Evolutionary conservation across 2,888 invertebrate species (phyloP), one percentile per base, ranked within the genome.

Genomic region (Helobdella robusta): DNA sequence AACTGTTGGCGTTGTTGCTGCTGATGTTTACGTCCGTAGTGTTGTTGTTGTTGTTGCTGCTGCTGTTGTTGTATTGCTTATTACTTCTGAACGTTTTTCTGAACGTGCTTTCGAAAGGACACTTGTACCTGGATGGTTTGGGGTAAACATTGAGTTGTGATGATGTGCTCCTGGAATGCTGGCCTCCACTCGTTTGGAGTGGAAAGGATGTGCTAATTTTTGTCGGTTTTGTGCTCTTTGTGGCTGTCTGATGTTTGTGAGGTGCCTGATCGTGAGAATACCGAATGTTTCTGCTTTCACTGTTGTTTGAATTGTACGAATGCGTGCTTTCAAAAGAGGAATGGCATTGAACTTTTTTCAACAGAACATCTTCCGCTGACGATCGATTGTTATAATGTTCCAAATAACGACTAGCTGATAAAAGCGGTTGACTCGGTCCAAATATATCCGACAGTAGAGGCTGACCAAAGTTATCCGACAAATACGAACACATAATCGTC

Each of bases 151-250:
- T 44, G 28, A 62, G 5, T n/a, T 62, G 62, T 20, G 50, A 62
- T 32, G 62, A 62, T 2, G 62, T 50, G 50, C 50, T 48, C 50
- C 50, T 62, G 20, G 62, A 62, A 2, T 46, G 46, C 34, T 44
- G 32, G 34, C 34, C 32, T 8, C 6, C 4, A 6, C 6, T 50
- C 25, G n/a, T 50, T 50, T n/a, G 50, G 25, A 18, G 25, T 6
- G 50, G 50, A 50, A 25, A 4, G 5, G n/a, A 23, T 5, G n/a
- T 50, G 50, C 6, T 50, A 4, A 18, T 50, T 5, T n/a, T 50
- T 18, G n/a, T 18, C 25, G 50, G 6, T n/a, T 6, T 50, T 18
- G 50, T 50, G 44, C 18, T 60, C 60, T 44, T 44, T 23, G 20
- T 44, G 46, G 23, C 28, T 36, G 46, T 28, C 25, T 44, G n/a